Evolutionary conservation across 2,888 invertebrate species (phyloP), one percentile per base, ranked within the genome.

Genomic region (Chrysina gloriosa): DNA sequence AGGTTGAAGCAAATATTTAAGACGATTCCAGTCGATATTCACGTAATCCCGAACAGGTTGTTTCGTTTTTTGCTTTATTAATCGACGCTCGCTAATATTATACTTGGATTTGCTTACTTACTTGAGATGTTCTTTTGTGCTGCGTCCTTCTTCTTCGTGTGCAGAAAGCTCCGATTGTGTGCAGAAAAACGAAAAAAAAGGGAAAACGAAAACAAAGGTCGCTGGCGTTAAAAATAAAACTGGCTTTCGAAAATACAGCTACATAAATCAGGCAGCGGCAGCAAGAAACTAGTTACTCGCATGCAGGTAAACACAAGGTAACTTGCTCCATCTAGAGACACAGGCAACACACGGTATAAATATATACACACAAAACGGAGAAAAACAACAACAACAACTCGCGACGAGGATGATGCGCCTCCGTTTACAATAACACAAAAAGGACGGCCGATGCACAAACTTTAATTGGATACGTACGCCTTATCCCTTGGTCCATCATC

Each of bases 401-500:
- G 29, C 50, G 14, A 29, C n/a, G 21, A 29, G 11, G 9, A 50
- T 21, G 27, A 29, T 16, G 14, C 16, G 14, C 14, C 16, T 6
- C n/a, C 27, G 50, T 50, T n/a, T 47, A 23, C 21, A 47, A n/a
- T 29, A 50, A 31, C 34, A 39, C 9, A 56, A 47, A 54, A 48
- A 29, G 16, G 25, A 64, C n/a, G n/a, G 19, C 9, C 19, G n/a
- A 50, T 16, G 34, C 9, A 48, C 31, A 58, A 58, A 58, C 31
- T 58, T 58, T 58, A 36, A 39, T 39, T 58, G 58, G 64, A 77
- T 84, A 88, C 90, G 86, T 87, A 90, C 90, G 89, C 86, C 90
- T 87, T 77, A 90, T 89, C 74, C 90, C 90, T 90, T 90, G 90
- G 85, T 90, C 90, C 89, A 90, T 89, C 90, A 89, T 90, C 79